Evolutionary conservation across 1,140 invertebrate genomes (phyloP).

Genomic region (Eupristina koningsbergeri): DNA sequence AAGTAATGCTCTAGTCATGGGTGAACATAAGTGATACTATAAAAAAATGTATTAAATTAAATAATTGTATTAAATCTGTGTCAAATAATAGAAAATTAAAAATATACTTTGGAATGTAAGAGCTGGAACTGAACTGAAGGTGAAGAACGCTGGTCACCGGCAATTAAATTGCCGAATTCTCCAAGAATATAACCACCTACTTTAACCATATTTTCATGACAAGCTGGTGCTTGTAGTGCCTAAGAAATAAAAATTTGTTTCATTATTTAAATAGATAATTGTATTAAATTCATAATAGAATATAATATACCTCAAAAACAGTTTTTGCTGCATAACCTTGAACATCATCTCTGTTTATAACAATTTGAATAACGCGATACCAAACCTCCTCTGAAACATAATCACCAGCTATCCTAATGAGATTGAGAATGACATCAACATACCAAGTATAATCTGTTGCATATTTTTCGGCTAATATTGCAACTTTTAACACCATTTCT

Average conservation of each 20-base stretch:
- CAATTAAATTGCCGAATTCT: constrained; percentile 99
- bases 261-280: background rate
- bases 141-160: constrained; percentile 97
- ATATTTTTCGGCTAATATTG: constrained; percentile 99
- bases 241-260: constrained; percentile 58
- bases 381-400: constrained; percentile 98
- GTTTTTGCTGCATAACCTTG: constrained; percentile 99
- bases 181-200: constrained; percentile 99
- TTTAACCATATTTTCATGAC: constrained; percentile 99
- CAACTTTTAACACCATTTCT: constrained; percentile 99
- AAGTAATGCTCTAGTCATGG: constrained; percentile 94
- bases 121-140: constrained; percentile 96
- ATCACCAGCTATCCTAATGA: constrained; percentile 99
- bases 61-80: background rate
- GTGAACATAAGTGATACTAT: constrained; percentile 96
- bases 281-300: background rate
- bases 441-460: constrained; percentile 99
- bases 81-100: background rate
- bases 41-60: constrained; percentile 55
- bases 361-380: constrained; percentile 99
- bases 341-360: constrained; percentile 99
- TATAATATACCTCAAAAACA: constrained; percentile 87
- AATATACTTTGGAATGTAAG: constrained; percentile 91
- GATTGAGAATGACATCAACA: constrained; percentile 99
- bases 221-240: constrained; percentile 97